Evolutionary conservation across 2,113 vertebrate genomes (phyloP), one percentile per base, ranked within the genome.

Genomic region (Aphyosemion australe): DNA sequence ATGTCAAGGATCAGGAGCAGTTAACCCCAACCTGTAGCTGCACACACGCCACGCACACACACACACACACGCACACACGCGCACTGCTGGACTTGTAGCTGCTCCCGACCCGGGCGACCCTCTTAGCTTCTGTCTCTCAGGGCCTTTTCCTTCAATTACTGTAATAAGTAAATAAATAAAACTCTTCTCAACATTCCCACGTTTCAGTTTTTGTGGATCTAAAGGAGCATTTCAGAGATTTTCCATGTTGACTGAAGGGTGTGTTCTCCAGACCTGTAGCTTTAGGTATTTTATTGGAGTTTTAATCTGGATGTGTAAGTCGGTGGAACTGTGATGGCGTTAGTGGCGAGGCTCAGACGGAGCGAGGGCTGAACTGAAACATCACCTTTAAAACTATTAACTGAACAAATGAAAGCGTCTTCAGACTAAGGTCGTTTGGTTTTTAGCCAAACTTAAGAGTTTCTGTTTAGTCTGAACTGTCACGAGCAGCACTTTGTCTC

Each of bases 1-100:
- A 75, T 99, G 97, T 88, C 93, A 95, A 79, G 97, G 97, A 74
- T 91, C 93, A 20, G 97, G 95, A 20, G 75, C 89, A 74, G 82
- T 80, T 70, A 96, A 97, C 74, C 64, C 92, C 60, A 80, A 90
- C 48, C 63, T 96, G 37, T 90, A 94, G 89, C 32, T 3, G 5
- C 19, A 45, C 52, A 19, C 63, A 51, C 51, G 82, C 19, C 34
- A 37, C 34, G 6, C 34, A 37, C 34, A 37, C 34, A 37, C 34
- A 37, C 34, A 37, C 34, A 37, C 34, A 37, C 34, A 37, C 34
- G 6, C 34, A 37, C 34, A 37, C 34, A 5, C 34, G 9, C 34
- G 1, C 34, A 8, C 34, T 42, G 7, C 57, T 52, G 53, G 63
- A 51, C 74, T 75, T 8, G 57, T 70, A 79, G 69, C 76, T 84